Evolutionary conservation across 2,113 vertebrate species (phyloP).

Genomic region (Aspidoscelis tigris): DNA sequence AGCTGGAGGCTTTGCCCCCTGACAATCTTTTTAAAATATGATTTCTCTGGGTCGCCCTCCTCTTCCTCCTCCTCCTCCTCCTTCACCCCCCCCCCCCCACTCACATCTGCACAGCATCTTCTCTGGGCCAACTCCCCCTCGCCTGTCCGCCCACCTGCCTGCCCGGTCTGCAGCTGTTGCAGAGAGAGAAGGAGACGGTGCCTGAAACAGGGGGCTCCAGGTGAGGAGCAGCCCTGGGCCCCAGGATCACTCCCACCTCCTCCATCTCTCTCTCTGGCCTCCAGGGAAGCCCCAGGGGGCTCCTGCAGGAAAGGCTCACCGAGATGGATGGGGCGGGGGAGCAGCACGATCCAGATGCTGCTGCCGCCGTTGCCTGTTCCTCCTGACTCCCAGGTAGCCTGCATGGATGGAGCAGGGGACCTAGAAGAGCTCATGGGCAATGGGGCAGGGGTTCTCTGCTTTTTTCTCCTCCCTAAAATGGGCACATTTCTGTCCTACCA

Average conservation of each 20-base stretch:
- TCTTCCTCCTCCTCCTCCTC: background rate
- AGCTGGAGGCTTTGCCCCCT: conserved; percentile 60
- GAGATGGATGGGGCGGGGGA: too few relatives aligned
- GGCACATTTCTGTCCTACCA: too few relatives aligned
- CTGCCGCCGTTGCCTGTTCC: too few relatives aligned
- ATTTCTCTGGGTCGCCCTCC: conserved; percentile 16
- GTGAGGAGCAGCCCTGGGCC: background rate
- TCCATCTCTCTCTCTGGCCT: background rate
- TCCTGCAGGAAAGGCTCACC: background rate
- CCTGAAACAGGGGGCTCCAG: too few relatives aligned
- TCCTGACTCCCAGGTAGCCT: too few relatives aligned
- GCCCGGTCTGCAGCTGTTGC: conserved; percentile 10
- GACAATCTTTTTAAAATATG: conserved; percentile 40
- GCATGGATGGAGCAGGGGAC: too few relatives aligned
- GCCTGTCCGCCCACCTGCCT: conserved; percentile 3
- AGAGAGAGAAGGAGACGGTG: background rate
- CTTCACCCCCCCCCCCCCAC: too few relatives aligned
- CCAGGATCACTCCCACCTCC: background rate
- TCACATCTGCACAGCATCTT: background rate
- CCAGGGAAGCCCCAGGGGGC: background rate
- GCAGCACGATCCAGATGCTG: too few relatives aligned
- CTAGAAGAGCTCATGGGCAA: too few relatives aligned
- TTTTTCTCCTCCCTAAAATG: too few relatives aligned
- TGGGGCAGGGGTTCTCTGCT: too few relatives aligned
- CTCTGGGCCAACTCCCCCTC: background rate